These are phyloP conservation scores for Diploscapter pachys DNA, from an alignment of 1,140 invertebrate species.

Conservation along the genomic window DNA sequence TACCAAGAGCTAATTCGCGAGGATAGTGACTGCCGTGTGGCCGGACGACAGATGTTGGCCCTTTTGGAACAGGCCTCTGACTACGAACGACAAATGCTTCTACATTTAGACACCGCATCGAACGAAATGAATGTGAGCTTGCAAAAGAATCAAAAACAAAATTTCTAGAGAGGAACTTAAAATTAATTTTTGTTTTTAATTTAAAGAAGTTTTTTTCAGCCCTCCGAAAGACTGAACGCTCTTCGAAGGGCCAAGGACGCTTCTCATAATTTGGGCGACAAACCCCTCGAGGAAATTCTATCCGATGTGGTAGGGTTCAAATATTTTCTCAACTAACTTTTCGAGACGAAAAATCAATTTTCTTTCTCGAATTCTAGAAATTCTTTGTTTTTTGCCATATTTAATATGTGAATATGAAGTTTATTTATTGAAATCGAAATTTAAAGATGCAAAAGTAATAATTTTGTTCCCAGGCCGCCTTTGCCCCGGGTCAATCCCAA, in stretches of 20 bases:
- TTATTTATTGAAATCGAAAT: too few species aligned
- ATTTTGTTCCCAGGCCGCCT: conserved; percentile 5
- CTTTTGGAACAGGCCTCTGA: conserved; percentile 24
- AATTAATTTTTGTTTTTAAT: neutral
- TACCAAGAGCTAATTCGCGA: conserved; percentile 24
- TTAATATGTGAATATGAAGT: too few species aligned
- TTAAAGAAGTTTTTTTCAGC: conserved; percentile 8
- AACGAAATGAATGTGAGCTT: conserved; percentile 21
- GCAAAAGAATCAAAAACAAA: neutral
- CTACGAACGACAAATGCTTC: conserved; percentile 19
- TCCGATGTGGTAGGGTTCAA: conserved; percentile 3
- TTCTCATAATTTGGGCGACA: conserved; percentile 23
- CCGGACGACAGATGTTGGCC: conserved; percentile 14
- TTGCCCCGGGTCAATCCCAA: conserved; percentile 26
- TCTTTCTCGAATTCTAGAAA: too few species aligned
- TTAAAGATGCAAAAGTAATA: too few species aligned
- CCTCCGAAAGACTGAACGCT: conserved; percentile 24
- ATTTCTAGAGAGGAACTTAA: neutral
- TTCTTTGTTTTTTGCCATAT: too few species aligned
- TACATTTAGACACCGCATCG: conserved; percentile 25
- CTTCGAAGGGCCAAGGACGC: conserved; percentile 19
- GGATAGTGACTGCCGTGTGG: conserved; percentile 17
- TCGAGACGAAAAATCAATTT: too few species aligned
- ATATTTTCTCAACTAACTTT: too few species aligned
- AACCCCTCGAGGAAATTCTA: conserved; percentile 20